Base-by-base conservation (phyloP, 2,797 vertebrate genomes). In the Diplodus sargus region DNA sequence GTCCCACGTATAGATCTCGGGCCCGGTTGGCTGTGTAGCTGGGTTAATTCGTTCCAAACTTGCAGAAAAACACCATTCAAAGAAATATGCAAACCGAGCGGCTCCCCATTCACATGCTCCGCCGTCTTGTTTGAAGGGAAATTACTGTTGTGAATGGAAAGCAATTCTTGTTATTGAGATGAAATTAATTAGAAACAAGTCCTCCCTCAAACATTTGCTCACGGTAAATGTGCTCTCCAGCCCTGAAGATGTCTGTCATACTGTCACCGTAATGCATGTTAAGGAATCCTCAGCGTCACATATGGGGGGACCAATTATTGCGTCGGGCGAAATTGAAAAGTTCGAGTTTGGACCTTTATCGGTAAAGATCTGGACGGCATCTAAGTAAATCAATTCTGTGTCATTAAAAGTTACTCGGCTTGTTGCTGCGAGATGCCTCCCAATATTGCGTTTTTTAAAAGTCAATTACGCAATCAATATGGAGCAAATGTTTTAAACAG, bases 381-480 rank as follows among this genome's bases (percentile, higher is more conserved):
- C 89, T 91, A 67, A 20, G 70, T 68, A 20, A 90, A 94, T 94
- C 89, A 88, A 93, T 93, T 83, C 51, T 81, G 43, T 76, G 79
- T 88, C 85, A 87, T 93, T 93, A 92, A 92, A 92, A 90, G 86
- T 89, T 84, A 87, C 68, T 85, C 84, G 77, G 69, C 70, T 83
- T 87, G 73, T 85, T 88, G 71, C 83, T 84, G 81, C 73, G 72
- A 87, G 78, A 84, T 83, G 79, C 68, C 83, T 85, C 54, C 71
- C 76, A 83, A 93, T 91, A 91, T 89, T 92, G 77, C 53, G 81
- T 92, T 93, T 93, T 93, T 91, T 89, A 85, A 90, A 92, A 92
- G 85, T 93, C 90, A 93, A 87, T 93, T 83, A 87, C 73, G 52
- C 74, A 87, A 92, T 93, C 92, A 84, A 93, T 92, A 87, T 83